These are phyloP conservation scores for Bombus superbus DNA, from an alignment of 1,140 invertebrate species.

Conservation along the genomic window DNA sequence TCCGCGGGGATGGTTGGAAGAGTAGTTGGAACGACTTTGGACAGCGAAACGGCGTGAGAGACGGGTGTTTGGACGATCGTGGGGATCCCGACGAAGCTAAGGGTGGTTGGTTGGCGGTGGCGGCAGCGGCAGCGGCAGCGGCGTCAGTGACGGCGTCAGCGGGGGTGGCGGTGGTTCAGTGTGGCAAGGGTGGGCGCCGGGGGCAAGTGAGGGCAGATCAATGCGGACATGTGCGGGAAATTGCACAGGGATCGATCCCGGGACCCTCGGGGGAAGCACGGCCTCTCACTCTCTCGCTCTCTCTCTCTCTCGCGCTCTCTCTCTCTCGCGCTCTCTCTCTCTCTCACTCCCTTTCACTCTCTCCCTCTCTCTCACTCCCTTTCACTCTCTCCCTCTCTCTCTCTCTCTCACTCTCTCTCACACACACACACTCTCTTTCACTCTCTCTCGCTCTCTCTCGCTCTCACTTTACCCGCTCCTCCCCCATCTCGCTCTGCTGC, in stretches of 20 bases:
- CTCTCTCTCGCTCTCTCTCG: slow-evolving; percentile 45
- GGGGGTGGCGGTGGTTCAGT: slow-evolving; percentile 50
- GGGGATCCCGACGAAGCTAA: slow-evolving; percentile 59
- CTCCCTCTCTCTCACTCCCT: slow-evolving; percentile 17
- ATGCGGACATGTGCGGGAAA: slow-evolving; percentile 83
- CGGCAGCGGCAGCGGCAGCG: slow-evolving; percentile 30
- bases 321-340: slow-evolving; percentile 27
- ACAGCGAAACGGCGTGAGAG: slow-evolving; percentile 54
- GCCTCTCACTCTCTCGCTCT: slow-evolving; percentile 58
- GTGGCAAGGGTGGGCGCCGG: slow-evolving; percentile 70
- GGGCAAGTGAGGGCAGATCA: slow-evolving; percentile 81
- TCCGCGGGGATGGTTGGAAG: slow-evolving; percentile 64
- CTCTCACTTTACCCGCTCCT: slow-evolving; percentile 34
- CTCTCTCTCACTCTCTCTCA: slow-evolving; percentile 38
- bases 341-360: slow-evolving; percentile 15
- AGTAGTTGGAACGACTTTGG: slow-evolving; percentile 71
- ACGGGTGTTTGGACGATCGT: slow-evolving; percentile 59
- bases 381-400: slow-evolving; percentile 32
- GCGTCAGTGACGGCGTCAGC: slow-evolving; percentile 44
- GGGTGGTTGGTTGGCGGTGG: slow-evolving; percentile 39
- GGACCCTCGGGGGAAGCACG: slow-evolving; percentile 75
- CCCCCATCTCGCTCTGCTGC: slow-evolving; percentile 2
- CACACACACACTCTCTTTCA: slow-evolving; percentile 24
- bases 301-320: slow-evolving; percentile 35
- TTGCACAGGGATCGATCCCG: slow-evolving; percentile 81